Evolutionary conservation across 1,140 invertebrate genomes (phyloP), one percentile per base, ranked within the genome.

Genomic region (Lithobius niger): DNA sequence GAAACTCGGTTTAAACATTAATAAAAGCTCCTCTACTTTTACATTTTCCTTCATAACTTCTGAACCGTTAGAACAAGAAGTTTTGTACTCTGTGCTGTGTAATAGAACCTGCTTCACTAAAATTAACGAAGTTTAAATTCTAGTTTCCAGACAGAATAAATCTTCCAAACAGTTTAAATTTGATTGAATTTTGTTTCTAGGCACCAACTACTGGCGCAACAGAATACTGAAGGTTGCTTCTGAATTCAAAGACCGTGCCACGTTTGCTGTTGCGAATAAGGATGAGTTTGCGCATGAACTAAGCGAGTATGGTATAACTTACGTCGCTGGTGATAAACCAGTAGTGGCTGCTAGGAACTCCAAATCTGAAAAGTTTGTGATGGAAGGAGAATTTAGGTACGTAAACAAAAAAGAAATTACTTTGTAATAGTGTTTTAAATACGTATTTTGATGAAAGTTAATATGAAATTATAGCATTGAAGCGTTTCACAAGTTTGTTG

Each of bases 201-300:
- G 92, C 40, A 98, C 95, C n/a, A 98, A 99, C 73, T 99, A 99
- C 75, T 99, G 95, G 93, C 83, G 96, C 64, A 99, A 99, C 75
- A 81, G 92, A 60, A 81, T 97, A 27, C 75, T 96, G 55, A 97
- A 97, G 77, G 90, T 97, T 42, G 94, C 90, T 55, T 86, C 95
- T 68, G 82, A 89, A 52, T 84, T 84, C 70, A 76, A 78, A 42
- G 77, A 79, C 3, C 79, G 84, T 49, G 78, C 89, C 4, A 84
- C 74, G 53, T 98, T 97, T 74, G 93, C 91, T 2, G 77, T 99
- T 55, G 84, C 88, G 65, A 83, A 87, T 65, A 91, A 89, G 65
- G 86, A 93, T 64, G 88, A 94, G 59, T 96, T 95, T 78, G 84
- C 88, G 59, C 82, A 91, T 61, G 91, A 95, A 69, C 67, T 99